Conservation (phyloP, 2,113 vertebrate genomes). For the Siniperca chuatsi region DNA sequence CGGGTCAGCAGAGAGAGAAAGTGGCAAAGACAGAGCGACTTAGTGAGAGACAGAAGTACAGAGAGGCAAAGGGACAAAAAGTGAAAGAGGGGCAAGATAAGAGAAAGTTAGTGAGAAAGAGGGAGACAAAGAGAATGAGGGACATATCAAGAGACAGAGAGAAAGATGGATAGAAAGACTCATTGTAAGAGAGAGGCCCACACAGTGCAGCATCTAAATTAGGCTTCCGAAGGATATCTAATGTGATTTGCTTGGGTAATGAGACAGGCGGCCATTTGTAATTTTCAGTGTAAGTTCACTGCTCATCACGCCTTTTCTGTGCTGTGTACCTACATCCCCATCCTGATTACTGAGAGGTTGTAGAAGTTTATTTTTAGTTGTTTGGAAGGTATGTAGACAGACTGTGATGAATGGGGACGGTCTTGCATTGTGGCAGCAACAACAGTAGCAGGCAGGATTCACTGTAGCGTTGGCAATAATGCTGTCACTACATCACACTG, state of each 20-base stretch:
- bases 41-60: conserved; percentile 31
- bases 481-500: conserved; percentile 45
- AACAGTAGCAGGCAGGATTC: conserved; percentile 51
- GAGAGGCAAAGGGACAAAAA: conserved; percentile 52
- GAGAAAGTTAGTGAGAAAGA: conserved; percentile 17
- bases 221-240: conserved; percentile 54
- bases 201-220: conserved; percentile 49
- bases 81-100: conserved; percentile 7
- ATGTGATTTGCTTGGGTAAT: conserved; percentile 74
- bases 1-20: conserved; percentile 62
- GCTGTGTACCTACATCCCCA: conserved; percentile 50
- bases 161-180: conserved; percentile 56
- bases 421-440: conserved; percentile 65
- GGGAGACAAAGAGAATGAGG: conserved; percentile 1
- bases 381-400: conserved; percentile 34
- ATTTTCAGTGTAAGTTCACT: conserved; percentile 50
- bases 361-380: conserved; percentile 73
- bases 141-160: conserved; percentile 3
- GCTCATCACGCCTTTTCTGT: conserved; percentile 56
- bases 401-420: conserved; percentile 66
- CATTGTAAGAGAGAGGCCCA: conserved; percentile 47
- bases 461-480: conserved; percentile 58
- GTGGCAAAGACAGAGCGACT: conserved; percentile 48
- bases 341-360: conserved; percentile 58
- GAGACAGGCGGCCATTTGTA: conserved; percentile 71